Conservation (phyloP, 2,113 vertebrate species). For the Cariama cristata region DNA sequence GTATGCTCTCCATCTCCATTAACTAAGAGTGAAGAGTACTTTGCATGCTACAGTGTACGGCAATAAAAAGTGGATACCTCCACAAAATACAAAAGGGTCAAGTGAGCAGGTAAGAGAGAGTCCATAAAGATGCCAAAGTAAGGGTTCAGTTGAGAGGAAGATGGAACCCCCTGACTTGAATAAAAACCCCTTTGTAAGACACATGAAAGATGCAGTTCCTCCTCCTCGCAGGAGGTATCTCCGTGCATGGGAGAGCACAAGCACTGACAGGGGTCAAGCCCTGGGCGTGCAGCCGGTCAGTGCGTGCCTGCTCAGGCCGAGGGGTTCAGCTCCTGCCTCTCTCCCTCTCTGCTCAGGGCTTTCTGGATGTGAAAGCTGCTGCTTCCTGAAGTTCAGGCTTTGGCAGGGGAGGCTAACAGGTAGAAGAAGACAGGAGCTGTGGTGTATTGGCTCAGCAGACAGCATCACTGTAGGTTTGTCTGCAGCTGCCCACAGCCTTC, state of each 20-base stretch:
- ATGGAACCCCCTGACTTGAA: neutral
- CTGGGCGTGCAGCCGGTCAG: neutral
- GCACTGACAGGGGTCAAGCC: neutral
- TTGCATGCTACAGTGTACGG: neutral
- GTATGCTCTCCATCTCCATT: neutral
- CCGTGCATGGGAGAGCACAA: neutral
- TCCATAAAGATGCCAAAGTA: neutral
- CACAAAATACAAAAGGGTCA: neutral
- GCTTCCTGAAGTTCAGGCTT: neutral
- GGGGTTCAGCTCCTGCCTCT: neutral
- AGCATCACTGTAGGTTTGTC: neutral
- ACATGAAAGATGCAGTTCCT: neutral
- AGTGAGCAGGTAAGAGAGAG: neutral
- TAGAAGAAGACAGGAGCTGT: neutral
- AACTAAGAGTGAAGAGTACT: neutral
- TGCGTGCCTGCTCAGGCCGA: accelerated
- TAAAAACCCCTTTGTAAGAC: neutral
- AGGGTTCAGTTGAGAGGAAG: neutral
- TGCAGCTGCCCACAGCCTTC: neutral
- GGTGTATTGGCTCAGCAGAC: neutral
- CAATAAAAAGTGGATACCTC: neutral
- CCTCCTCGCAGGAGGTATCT: neutral
- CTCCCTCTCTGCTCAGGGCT: neutral
- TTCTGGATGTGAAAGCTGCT: neutral
- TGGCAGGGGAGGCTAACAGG: neutral